Evolutionary conservation across 2,113 vertebrate species (phyloP), one percentile per base, ranked within the genome.

Genomic region (Dasypus novemcinctus): DNA sequence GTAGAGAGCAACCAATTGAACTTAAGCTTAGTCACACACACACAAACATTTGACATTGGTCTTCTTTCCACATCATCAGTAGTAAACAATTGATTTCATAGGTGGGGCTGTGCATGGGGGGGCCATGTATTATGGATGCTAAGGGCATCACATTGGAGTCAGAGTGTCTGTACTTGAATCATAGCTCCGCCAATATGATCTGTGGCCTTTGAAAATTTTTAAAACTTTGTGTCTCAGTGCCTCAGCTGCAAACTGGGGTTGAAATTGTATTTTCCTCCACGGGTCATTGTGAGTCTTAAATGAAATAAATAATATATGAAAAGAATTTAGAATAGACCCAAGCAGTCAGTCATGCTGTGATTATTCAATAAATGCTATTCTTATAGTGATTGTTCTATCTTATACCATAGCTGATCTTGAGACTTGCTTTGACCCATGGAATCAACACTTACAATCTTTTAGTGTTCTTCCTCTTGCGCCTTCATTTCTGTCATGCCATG

Each of bases 51-150:
- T 87, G 49, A 14, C 79, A 83, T 31, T 27, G 18, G 14, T 69
- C 78, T 91, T 84, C 21, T 81, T 78, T 29, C 13, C 75, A 92
- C 87, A 86, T 84, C 87, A 81, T 95, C 71, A 84, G 76, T 87
- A 61, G 1, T 15, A 78, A 85, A 93, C 68, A 17, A 69, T 17
- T 74, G 46, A 21, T 57, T 92, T 91, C 46, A 41, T 41, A 80
- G 78, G 43, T 87, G 76, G 13, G 54, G 81, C 25, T 85, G 61
- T 90, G 9, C 33, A 23, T 25, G 29, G 52, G 8, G 27, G 69
- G 33, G n/a, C 5, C 46, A 21, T 36, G 38, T 72, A 41, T 20
- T n/a, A 15, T 68, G 49, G 75, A 76, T 68, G 31, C 27, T 91
- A 66, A 54, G 33, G 69, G 6, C 49, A 7, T 41, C 7, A 46